A percentile compares a stretch with the other conserved stretches of the same genome.
These are phyloP conservation scores for Pyrgilauda ruficollis DNA, from an alignment of 2,113 vertebrate genomes.

Conservation along the genomic window DNA sequence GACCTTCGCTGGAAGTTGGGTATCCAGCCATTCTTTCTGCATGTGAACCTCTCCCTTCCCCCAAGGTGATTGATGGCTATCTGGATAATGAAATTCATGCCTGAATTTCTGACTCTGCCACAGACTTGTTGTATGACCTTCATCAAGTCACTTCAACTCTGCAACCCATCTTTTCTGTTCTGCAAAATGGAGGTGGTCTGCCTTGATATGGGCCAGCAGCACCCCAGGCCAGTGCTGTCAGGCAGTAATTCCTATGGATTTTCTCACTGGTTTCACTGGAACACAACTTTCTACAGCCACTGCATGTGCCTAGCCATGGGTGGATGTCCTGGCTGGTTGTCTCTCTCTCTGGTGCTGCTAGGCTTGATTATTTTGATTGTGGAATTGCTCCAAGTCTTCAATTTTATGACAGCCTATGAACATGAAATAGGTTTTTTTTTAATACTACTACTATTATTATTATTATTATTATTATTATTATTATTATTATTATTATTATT, in stretches of 20 bases:
- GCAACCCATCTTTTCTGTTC: neutral
- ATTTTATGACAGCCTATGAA: neutral
- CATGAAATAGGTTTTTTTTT: neutral
- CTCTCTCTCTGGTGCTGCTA: neutral
- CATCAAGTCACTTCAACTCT: neutral
- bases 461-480: neutral
- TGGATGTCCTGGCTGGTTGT: neutral
- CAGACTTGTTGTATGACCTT: neutral
- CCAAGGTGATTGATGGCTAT: neutral
- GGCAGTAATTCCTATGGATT: neutral
- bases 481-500: neutral
- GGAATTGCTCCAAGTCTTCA: neutral
- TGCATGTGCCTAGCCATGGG: neutral
- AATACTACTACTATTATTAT: no score
- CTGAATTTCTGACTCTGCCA: slow-evolving; percentile 5
- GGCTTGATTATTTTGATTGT: neutral
- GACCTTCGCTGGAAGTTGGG: slow-evolving; percentile 13
- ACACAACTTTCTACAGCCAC: fast-evolving
- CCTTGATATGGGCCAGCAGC: neutral
- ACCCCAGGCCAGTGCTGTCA: neutral
- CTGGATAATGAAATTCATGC: neutral
- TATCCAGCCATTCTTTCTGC: neutral
- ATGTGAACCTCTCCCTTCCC: neutral
- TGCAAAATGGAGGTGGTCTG: neutral
- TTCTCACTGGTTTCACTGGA: neutral